Percentiles rank a stretch among this genome's conserved stretches.
Conservation (phyloP, 2,888 invertebrate genomes). For the Chloromyia formosa region DNA sequence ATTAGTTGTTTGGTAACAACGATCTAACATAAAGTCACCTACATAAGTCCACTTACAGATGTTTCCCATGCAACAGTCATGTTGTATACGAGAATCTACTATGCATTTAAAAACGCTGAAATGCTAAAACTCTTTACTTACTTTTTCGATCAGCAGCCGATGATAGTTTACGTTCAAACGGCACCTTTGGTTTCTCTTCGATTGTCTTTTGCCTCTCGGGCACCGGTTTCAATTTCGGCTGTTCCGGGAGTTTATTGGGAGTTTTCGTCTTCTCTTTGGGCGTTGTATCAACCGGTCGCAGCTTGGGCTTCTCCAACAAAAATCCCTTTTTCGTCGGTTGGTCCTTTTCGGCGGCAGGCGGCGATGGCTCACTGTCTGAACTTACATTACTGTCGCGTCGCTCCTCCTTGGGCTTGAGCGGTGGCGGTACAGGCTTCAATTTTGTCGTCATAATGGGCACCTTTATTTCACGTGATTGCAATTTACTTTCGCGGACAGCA, state of each 20-base stretch:
- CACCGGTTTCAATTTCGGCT: conserved; percentile 60
- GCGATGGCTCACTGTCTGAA: conserved; percentile 7
- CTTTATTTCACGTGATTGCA: conserved; percentile 60
- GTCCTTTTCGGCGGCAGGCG: not conserved
- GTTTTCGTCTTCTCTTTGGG: conserved; percentile 14
- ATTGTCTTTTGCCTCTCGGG: conserved; percentile 62
- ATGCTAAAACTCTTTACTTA: conserved; percentile 1
- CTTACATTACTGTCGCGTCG: conserved; percentile 58
- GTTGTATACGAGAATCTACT: no score
- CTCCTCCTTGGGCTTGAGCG: conserved; percentile 52
- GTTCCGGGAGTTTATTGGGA: conserved; percentile 52
- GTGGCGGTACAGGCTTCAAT: conserved; percentile 53
- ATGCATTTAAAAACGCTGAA: no score
- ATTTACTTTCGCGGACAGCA: conserved; percentile 51
- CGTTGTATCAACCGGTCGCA: conserved; percentile 57
- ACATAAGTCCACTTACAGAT: no score
- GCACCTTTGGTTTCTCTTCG: conserved; percentile 60
- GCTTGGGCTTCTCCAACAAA: conserved; percentile 48
- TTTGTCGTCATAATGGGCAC: conserved; percentile 60
- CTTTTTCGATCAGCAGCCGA: conserved; percentile 28
- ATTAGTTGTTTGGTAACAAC: no score
- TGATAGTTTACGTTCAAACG: conserved; percentile 54
- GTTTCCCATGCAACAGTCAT: no score
- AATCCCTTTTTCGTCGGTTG: not conserved
- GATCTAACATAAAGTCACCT: no score